A percentile compares a stretch with the other conserved stretches of the same genome.
These are phyloP conservation scores for Myiagra hebetior DNA, from an alignment of 2,113 vertebrate species.

Conservation along the genomic window DNA sequence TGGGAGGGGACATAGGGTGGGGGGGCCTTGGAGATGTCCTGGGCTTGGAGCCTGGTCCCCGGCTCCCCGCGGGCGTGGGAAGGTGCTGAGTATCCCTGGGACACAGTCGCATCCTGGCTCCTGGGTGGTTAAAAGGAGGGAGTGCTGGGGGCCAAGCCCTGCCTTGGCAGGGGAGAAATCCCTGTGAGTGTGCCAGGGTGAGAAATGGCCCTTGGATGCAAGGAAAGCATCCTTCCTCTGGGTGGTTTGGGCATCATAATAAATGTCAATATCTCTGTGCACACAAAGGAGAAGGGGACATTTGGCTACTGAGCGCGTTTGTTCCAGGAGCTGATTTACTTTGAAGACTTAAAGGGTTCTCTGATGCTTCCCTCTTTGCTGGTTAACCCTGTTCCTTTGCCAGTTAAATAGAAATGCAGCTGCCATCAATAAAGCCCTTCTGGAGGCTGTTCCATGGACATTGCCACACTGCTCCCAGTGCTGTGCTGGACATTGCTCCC, in stretches of 20 bases:
- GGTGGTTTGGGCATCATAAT: background rate
- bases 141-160: background rate
- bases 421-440: background rate
- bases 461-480: background rate
- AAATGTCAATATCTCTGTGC: background rate
- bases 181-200: background rate
- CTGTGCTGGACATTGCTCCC: background rate
- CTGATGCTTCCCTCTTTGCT: background rate
- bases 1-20: fast-evolving
- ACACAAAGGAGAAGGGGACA: conserved; percentile 11
- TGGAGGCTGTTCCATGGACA: background rate
- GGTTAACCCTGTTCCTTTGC: conserved; percentile 31
- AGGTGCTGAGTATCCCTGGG: background rate
- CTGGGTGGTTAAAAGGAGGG: background rate
- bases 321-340: conserved; percentile 40
- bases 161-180: background rate
- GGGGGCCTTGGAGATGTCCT: background rate
- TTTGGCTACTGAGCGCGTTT: background rate
- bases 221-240: background rate
- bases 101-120: background rate
- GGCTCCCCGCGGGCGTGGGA: fast-evolving
- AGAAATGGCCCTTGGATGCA: background rate
- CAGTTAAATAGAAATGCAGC: background rate
- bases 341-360: conserved; percentile 21
- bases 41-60: fast-evolving